A percentile compares a stretch with the other conserved stretches of the same genome.
phyloP scores from a whole-genome alignment of 2,113 vertebrate genomes.

The Falco punctatus region DNA sequence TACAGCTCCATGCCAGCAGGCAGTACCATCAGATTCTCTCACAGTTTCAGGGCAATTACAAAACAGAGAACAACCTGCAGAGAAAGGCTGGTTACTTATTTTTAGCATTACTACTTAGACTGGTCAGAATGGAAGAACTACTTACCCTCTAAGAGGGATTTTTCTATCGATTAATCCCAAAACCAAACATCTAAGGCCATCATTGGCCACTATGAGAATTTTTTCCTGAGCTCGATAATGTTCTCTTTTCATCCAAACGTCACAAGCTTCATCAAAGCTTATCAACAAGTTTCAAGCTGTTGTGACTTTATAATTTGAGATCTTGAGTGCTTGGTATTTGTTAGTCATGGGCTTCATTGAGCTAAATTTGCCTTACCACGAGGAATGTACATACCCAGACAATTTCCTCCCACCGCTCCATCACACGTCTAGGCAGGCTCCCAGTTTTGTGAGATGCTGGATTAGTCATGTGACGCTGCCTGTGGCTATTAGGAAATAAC shows the following conservation, averaged over 20 bases:
- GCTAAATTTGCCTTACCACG: neutral
- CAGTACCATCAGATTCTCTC: neutral
- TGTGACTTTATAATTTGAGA: neutral
- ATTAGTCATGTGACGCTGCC: neutral
- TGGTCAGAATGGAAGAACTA: neutral
- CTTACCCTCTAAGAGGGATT: neutral
- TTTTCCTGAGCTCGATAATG: neutral
- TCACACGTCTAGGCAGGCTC: slow-evolving; percentile 8
- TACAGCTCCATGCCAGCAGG: neutral
- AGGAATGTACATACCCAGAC: neutral
- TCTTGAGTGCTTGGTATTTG: neutral
- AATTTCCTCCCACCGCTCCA: slow-evolving; percentile 19
- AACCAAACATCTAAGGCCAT: neutral
- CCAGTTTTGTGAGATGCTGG: neutral
- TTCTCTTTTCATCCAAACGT: neutral
- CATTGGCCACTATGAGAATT: neutral
- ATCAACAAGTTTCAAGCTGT: neutral
- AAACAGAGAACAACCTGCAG: neutral
- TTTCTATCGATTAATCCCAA: neutral
- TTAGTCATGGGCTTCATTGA: neutral
- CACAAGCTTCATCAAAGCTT: neutral
- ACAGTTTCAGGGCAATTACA: neutral
- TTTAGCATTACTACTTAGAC: neutral
- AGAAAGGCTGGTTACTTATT: neutral
- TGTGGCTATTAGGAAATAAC: slow-evolving; percentile 30